Evolutionary conservation across 2,797 vertebrate species (phyloP), one percentile per base, ranked within the genome.

Genomic region (Xenopus petersii): DNA sequence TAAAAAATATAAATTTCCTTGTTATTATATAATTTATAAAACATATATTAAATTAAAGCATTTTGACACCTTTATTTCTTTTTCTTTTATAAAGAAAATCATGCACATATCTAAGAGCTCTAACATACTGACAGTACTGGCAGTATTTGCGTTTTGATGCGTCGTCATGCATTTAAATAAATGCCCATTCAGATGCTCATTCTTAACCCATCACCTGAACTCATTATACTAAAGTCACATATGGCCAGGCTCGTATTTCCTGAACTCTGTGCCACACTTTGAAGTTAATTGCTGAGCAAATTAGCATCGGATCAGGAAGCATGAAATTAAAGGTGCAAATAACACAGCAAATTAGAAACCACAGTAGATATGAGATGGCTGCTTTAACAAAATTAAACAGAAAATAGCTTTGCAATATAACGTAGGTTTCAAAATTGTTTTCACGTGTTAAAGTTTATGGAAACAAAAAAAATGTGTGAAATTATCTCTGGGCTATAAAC

Each of bases 271-370:
- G 77, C 78, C 85, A 77, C 84, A 86, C 70, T 81, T 86, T 86
- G 85, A 84, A 78, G 83, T 81, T 82, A 87, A 85, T 79, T 74
- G 21, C 15, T 79, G 82, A 88, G 84, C 84, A 88, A 87, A 90
- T 89, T 82, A 89, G 80, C 72, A 80, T 82, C 73, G 67, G 76
- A 88, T 84, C 82, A 85, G 83, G 83, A n/a, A 84, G 77, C 71
- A 72, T 79, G 83, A 86, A 88, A 88, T 86, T 81, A 86, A 87
- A 81, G 81, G 82, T 80, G 85, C 69, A 86, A 87, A 84, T 71
- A 83, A 83, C 63, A 71, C 77, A 74, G 71, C 80, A 86, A 87
- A 86, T 82, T 63, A 85, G 83, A 86, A 86, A 74, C 51, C 69
- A 67, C 59, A 59, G 56, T 67, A 77, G 33, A 71, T 73, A 21